These are phyloP conservation scores for Parasteatoda tepidariorum DNA, from an alignment of 1,140 invertebrate genomes.

Conservation along the genomic window DNA sequence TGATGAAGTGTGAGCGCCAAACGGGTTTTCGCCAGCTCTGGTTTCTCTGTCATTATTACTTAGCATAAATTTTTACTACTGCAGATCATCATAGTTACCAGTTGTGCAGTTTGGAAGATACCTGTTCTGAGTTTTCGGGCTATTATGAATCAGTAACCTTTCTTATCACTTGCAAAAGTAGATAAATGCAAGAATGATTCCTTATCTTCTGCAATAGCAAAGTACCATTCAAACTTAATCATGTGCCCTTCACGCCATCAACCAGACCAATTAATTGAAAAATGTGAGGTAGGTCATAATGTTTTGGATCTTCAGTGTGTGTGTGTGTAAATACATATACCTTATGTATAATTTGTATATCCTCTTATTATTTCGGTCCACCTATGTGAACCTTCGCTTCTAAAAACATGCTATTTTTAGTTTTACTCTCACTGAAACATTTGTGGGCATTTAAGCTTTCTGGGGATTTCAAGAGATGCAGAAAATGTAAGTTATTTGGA, in stretches of 20 bases:
- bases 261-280: neutral
- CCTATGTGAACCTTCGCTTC: too few species aligned
- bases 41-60: neutral
- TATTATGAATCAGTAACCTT: neutral
- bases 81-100: neutral
- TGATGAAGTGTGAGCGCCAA: neutral
- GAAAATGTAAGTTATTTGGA: too few species aligned
- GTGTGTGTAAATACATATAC: too few species aligned
- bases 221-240: neutral
- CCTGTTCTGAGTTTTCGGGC: neutral
- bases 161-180: neutral
- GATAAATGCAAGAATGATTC: neutral
- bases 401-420: too few species aligned
- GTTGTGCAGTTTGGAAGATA: neutral
- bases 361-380: too few species aligned
- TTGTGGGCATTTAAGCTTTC: too few species aligned
- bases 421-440: too few species aligned
- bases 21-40: neutral
- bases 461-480: too few species aligned
- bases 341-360: too few species aligned
- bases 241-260: neutral
- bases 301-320: slow-evolving; percentile 6
- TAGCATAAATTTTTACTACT: neutral
- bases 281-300: neutral
- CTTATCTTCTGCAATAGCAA: neutral